Evolutionary conservation across 2,797 vertebrate genomes (phyloP), one percentile per base, ranked within the genome.

Genomic region (Oreonectes daqikongensis): DNA sequence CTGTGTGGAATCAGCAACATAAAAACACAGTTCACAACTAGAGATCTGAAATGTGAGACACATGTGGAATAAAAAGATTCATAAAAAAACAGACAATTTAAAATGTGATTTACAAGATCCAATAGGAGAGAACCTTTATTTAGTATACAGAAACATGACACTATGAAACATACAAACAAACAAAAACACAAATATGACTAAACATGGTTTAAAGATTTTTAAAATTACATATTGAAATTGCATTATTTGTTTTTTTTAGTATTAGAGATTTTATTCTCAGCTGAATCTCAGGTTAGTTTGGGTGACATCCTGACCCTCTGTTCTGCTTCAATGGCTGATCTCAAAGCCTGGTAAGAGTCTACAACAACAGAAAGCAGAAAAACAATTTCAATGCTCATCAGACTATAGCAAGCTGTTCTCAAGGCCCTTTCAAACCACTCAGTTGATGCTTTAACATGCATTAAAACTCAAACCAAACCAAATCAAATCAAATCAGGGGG

Each of bases 241-340:
- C 9, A 35, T 72, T 50, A 5, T 20, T 32, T 28, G 22, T 57
- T n/a, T 50, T n/a, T 71, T 60, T 72, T 71, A 55, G 11, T n/a
- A n/a, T 70, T 20, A 6, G 24, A 18, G 57, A 5, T 48, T 46
- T 63, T 14, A 30, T 40, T 64, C n/a, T 0, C 30, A 66, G 22
- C 30, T 24, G 12, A 32, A 22, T n/a, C 57, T 48, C 44, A 50
- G 9, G 38, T 68, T 40, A 55, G 44, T 40, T 78, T 80, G 52
- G 64, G 69, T 7, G 57, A 77, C 28, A 84, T 57, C 42, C 88
- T 86, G 0, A 83, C 32, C 70, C 53, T 72, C 69, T 69, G 69
- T 75, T 91, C 90, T 26, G 81, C 77, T 12, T 85, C 83, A n/a
- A 93, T 70, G 4, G 91, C 89, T 30, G 85, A 72, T 76, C 88